These are phyloP conservation scores for Saccostrea cuccullata DNA, from an alignment of 1,140 invertebrate genomes.

Conservation along the genomic window DNA sequence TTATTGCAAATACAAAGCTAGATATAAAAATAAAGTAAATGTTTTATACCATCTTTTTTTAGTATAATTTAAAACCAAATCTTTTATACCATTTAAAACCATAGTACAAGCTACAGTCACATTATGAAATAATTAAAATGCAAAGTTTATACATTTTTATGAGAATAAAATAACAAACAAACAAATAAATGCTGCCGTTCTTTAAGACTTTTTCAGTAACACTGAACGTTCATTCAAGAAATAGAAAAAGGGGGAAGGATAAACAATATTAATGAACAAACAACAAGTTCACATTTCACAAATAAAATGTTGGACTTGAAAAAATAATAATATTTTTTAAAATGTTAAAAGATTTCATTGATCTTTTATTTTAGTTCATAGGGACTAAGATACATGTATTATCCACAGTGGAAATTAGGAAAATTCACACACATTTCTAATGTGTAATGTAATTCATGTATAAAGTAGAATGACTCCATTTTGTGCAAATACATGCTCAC, in stretches of 20 bases:
- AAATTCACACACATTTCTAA: background rate
- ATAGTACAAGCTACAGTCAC: background rate
- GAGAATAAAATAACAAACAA: background rate
- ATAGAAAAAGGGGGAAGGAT: constrained; percentile 21
- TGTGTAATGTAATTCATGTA: background rate
- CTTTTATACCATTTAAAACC: background rate
- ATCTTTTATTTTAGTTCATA: background rate
- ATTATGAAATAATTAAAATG: background rate
- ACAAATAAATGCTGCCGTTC: background rate
- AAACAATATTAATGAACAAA: constrained; percentile 1
- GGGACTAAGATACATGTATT: background rate
- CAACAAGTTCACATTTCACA: constrained; percentile 4
- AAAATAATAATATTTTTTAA: background rate
- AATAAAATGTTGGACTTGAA: background rate
- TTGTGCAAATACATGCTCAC: background rate
- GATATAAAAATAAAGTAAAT: too few species aligned
- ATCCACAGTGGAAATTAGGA: background rate
- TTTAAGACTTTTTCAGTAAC: constrained; percentile 18
- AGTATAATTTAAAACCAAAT: background rate
- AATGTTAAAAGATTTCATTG: background rate
- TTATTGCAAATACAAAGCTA: background rate
- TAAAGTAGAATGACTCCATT: background rate
- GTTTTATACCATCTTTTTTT: too few species aligned
- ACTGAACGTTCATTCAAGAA: constrained; percentile 12
- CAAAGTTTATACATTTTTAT: background rate